These are phyloP conservation scores for Lissonota sp. DNA, from an alignment of 2,888 invertebrate species.

Conservation along the genomic window DNA sequence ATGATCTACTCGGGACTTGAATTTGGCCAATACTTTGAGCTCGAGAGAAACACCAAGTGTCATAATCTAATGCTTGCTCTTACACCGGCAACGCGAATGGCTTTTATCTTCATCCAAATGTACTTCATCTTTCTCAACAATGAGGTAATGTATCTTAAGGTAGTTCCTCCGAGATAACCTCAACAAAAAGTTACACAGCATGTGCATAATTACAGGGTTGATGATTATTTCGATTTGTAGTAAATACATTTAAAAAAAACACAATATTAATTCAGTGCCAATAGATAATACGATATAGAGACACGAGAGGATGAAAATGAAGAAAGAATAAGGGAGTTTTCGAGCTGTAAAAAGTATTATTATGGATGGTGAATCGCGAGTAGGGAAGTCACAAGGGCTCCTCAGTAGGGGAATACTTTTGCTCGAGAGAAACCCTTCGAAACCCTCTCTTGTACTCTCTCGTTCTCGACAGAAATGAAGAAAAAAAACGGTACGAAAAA, in stretches of 20 bases:
- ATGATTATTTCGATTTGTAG: too few species aligned
- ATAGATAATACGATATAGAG: too few species aligned
- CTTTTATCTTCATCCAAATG: slow-evolving; percentile 98
- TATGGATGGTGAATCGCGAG: slow-evolving; percentile 35
- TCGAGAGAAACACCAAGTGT: slow-evolving; percentile 95
- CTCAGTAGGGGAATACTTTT: slow-evolving; percentile 40
- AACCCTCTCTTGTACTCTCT: slow-evolving; percentile 22
- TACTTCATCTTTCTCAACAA: slow-evolving; percentile 99
- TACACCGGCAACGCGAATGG: slow-evolving; percentile 96
- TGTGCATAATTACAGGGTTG: too few species aligned
- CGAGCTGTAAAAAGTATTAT: slow-evolving; percentile 34
- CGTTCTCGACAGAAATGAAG: slow-evolving; percentile 19
- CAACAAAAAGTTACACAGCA: not conserved
- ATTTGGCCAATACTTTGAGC: slow-evolving; percentile 97
- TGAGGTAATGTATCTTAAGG: slow-evolving; percentile 87
- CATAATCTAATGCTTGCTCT: slow-evolving; percentile 95
- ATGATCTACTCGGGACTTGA: slow-evolving; percentile 98
- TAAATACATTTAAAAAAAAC: too few species aligned
- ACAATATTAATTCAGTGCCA: too few species aligned
- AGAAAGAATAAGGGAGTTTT: not conserved
- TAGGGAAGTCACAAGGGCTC: slow-evolving; percentile 5
- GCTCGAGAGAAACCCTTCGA: slow-evolving; percentile 38
- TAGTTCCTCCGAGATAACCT: not conserved
- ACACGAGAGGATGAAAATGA: slow-evolving; percentile 1
- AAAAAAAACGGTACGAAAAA: slow-evolving; percentile 15